These are phyloP conservation scores for Dicranocentrus wangi DNA, from an alignment of 2,888 invertebrate species.

Conservation along the genomic window DNA sequence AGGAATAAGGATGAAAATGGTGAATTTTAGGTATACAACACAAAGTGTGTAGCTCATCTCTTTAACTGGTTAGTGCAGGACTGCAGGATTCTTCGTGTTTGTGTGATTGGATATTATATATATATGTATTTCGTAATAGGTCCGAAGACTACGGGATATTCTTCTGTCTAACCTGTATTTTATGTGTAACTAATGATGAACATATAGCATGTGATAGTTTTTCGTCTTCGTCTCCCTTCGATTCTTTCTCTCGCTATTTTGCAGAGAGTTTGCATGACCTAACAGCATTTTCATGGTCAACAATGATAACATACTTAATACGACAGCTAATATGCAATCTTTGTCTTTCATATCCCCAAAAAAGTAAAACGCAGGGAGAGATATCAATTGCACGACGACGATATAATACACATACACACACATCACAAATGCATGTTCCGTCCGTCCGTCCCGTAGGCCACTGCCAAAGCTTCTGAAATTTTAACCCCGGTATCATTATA, in stretches of 20 bases:
- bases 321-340: neutral
- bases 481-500: constrained; percentile 8
- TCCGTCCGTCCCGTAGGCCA: neutral
- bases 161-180: too few relatives aligned
- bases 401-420: neutral
- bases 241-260: constrained; percentile 16
- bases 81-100: too few relatives aligned
- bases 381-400: neutral
- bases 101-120: too few relatives aligned
- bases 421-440: neutral
- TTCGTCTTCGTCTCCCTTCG: neutral
- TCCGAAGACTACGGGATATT: too few relatives aligned
- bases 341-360: too few relatives aligned
- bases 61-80: too few relatives aligned
- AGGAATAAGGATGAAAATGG: too few relatives aligned
- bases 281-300: neutral
- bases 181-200: constrained; percentile 43
- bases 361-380: too few relatives aligned
- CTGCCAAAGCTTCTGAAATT: neutral
- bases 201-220: constrained; percentile 30
- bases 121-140: too few relatives aligned
- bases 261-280: constrained; percentile 20
- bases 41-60: too few relatives aligned
- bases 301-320: neutral
- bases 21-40: neutral